phyloP scores from a whole-genome alignment of 2,797 vertebrate species.

The Acanthopagrus latus region DNA sequence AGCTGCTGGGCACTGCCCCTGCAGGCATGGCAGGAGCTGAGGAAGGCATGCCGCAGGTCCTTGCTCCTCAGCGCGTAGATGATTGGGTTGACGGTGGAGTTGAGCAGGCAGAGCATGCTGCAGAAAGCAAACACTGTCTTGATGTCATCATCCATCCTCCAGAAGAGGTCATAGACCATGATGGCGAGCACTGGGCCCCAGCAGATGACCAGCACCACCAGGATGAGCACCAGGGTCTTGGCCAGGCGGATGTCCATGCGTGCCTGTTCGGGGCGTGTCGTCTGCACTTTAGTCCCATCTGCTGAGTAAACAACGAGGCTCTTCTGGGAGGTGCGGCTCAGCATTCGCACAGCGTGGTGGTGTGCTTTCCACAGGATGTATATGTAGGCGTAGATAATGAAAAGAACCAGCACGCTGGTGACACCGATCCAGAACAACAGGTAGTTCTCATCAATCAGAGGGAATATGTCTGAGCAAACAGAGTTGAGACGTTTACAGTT shows the following conservation, averaged over 20 bases:
- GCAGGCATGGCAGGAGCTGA: slow-evolving; percentile 94
- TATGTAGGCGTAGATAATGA: slow-evolving; percentile 99
- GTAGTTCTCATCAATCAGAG: slow-evolving; percentile 97
- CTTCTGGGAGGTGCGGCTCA: slow-evolving; percentile 97
- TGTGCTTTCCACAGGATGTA: slow-evolving; percentile 99
- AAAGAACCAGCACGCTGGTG: slow-evolving; percentile 94
- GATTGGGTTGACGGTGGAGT: slow-evolving; percentile 99
- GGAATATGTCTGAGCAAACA: slow-evolving; percentile 98
- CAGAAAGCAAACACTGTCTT: slow-evolving; percentile 99
- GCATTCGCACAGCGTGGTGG: slow-evolving; percentile 96
- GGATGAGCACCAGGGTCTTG: slow-evolving; percentile 98
- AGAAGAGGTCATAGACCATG: slow-evolving; percentile 99
- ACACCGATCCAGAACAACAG: slow-evolving; percentile 99
- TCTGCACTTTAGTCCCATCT: slow-evolving; percentile 96
- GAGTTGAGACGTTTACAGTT: slow-evolving; percentile 98
- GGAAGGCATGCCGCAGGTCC: slow-evolving; percentile 97
- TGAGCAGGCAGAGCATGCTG: slow-evolving; percentile 98
- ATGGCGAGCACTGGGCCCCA: slow-evolving; percentile 98
- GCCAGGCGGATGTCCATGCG: slow-evolving; percentile 99
- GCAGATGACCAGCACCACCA: slow-evolving; percentile 98
- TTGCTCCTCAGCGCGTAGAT: slow-evolving; percentile 99
- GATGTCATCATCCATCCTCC: slow-evolving; percentile 96
- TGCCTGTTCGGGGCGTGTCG: slow-evolving; percentile 94
- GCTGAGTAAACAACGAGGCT: slow-evolving; percentile 96
- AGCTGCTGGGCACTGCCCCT: slow-evolving; percentile 92